Evolutionary conservation across 2,888 invertebrate genomes (phyloP).

Genomic region (Calliopum simillimum): DNA sequence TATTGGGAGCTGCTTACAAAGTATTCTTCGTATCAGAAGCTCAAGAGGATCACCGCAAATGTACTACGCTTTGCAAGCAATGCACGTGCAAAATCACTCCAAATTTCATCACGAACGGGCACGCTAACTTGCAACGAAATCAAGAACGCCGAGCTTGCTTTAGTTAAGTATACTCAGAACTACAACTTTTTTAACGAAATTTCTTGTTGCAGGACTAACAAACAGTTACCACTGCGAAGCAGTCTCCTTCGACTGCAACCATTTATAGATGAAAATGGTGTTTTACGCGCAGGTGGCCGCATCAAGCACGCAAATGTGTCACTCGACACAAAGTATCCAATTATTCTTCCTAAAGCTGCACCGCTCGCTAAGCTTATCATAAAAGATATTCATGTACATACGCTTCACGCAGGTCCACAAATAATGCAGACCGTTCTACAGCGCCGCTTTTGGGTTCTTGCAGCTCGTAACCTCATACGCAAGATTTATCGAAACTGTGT

Average conservation of each 20-base stretch:
- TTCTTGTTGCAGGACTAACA: conserved; percentile 16
- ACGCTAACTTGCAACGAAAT: conserved; percentile 14
- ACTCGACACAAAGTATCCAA: conserved; percentile 19
- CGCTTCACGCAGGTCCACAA: too few species aligned
- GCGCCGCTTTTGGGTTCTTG: too few species aligned
- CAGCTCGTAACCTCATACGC: too few species aligned
- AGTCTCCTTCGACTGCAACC: not conserved
- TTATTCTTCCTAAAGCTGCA: too few species aligned
- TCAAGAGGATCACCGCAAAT: conserved; percentile 26
- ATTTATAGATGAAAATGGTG: conserved; percentile 21
- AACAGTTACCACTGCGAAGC: conserved; percentile 11
- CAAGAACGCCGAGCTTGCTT: conserved; percentile 11
- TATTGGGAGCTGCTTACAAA: conserved; percentile 14
- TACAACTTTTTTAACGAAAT: conserved; percentile 18
- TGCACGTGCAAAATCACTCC: not conserved
- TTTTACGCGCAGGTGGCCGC: conserved; percentile 14
- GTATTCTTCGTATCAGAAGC: conserved; percentile 22
- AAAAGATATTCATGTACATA: too few species aligned
- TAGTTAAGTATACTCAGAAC: not conserved
- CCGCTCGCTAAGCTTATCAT: too few species aligned
- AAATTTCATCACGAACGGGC: not conserved
- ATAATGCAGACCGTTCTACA: too few species aligned
- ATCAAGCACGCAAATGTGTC: conserved; percentile 9
- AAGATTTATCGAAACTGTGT: too few species aligned
- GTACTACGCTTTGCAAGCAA: conserved; percentile 24